A percentile compares a stretch with the other conserved stretches of the same genome.
Evolutionary conservation across 2,113 vertebrate genomes (phyloP).

Genomic region (Otolemur garnettii): DNA sequence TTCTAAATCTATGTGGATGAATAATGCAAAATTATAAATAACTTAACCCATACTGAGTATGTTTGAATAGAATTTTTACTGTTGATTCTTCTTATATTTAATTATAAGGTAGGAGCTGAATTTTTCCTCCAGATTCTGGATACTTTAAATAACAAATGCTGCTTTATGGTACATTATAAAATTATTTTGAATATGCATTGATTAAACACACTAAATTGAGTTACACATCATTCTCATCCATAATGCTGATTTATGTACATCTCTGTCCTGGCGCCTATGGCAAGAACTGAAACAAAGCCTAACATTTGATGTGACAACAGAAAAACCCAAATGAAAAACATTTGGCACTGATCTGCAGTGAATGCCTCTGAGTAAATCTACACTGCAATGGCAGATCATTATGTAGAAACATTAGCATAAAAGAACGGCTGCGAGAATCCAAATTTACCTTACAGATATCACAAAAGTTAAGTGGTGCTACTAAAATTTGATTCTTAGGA

Average conservation of each 20-base stretch:
- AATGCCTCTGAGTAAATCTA: conserved; percentile 65
- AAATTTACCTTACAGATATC: conserved; percentile 57
- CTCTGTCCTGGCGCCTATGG: not conserved
- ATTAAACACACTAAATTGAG: conserved; percentile 38
- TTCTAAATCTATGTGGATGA: conserved; percentile 42
- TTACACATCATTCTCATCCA: not conserved
- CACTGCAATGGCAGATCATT: conserved; percentile 57
- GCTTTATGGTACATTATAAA: not conserved
- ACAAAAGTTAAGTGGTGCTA: conserved; percentile 58
- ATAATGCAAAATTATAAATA: not conserved
- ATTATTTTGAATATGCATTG: conserved; percentile 39
- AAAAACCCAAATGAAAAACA: conserved; percentile 50
- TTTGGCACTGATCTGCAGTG: conserved; percentile 4
- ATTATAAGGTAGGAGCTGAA: conserved; percentile 48
- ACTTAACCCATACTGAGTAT: conserved; percentile 38
- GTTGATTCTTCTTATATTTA: conserved; percentile 35
- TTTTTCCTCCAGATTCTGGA: not conserved
- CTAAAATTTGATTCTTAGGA: conserved; percentile 60
- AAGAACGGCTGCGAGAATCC: conserved; percentile 22
- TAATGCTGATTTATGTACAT: conserved; percentile 6
- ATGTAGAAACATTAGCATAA: conserved; percentile 32
- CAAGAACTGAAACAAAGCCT: not conserved
- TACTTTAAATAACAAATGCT: conserved; percentile 66
- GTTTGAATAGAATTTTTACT: conserved; percentile 51
- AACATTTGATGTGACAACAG: conserved; percentile 58